Percentiles rank a stretch among this genome's conserved stretches.
phyloP scores from a whole-genome alignment of 2,113 vertebrate genomes.

The Indicator indicator region DNA sequence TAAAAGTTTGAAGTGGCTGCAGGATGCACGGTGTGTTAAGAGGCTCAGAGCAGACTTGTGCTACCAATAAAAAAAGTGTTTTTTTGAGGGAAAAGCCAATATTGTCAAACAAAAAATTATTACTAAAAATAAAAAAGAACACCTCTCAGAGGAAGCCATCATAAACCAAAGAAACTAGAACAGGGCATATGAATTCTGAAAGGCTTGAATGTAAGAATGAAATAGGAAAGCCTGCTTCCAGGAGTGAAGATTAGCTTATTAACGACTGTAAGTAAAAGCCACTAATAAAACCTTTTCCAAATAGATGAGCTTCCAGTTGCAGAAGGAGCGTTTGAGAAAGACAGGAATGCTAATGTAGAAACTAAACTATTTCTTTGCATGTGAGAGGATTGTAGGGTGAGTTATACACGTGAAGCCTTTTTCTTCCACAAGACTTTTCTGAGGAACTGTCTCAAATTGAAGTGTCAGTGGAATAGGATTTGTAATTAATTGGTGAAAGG shows the following conservation, averaged over 20 bases:
- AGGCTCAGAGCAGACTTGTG: neutral
- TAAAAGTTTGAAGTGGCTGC: neutral
- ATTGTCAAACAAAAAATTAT: neutral
- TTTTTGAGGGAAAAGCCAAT: neutral
- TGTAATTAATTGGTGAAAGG: constrained; percentile 66
- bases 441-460: constrained; percentile 56
- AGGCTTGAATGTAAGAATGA: neutral
- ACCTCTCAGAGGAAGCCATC: neutral
- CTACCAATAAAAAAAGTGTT: neutral
- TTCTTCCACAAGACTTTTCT: constrained; percentile 11
- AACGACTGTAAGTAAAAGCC: neutral
- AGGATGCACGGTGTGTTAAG: neutral
- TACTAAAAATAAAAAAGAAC: neutral
- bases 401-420: neutral
- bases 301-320: neutral
- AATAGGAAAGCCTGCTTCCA: neutral
- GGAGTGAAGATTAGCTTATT: neutral
- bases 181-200: neutral
- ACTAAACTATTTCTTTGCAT: neutral
- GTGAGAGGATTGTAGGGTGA: neutral
- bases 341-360: neutral
- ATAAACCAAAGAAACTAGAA: neutral
- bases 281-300: neutral
- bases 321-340: neutral
- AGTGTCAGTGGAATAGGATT: constrained; percentile 55